Conservation (phyloP, 2,888 invertebrate species). For the Acronicta alni region DNA sequence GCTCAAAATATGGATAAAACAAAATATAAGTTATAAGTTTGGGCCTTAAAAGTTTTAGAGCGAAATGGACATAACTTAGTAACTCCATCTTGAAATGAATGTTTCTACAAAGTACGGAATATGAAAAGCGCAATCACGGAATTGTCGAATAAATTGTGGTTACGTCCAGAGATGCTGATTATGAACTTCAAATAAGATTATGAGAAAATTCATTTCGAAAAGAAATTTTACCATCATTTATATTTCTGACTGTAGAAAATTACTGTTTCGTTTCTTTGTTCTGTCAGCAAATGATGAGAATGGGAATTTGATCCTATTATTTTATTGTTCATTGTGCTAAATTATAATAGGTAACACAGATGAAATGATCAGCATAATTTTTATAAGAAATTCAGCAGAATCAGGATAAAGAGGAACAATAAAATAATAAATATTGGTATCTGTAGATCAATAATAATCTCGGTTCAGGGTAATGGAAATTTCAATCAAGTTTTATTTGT, state of each 20-base stretch:
- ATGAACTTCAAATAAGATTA: conserved; percentile 12
- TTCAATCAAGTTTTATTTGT: conserved; percentile 14
- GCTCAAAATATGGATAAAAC: conserved; percentile 4
- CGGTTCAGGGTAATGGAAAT: neutral
- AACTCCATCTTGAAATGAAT: conserved; percentile 1
- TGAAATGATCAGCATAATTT: neutral
- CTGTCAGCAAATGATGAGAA: conserved; percentile 7
- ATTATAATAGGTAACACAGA: conserved; percentile 1
- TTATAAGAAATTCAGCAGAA: conserved; percentile 3
- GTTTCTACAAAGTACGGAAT: conserved; percentile 1
- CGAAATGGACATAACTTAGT: conserved; percentile 8
- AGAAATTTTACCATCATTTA: conserved; percentile 6
- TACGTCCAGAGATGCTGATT: conserved; percentile 1
- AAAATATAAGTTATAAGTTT: conserved; percentile 17
- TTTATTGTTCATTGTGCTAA: conserved; percentile 1
- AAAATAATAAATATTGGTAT: conserved; percentile 10
- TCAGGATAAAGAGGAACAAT: conserved; percentile 1
- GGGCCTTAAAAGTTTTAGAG: conserved; percentile 10
- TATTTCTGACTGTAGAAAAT: neutral
- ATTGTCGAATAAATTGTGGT: conserved; percentile 3
- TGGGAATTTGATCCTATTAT: conserved; percentile 20
- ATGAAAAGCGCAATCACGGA: conserved; percentile 2
- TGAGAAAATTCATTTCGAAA: conserved; percentile 7
- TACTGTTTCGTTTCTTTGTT: conserved; percentile 15
- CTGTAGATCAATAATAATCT: neutral